Conservation (phyloP, 2,113 vertebrate genomes). For the Ictalurus punctatus region DNA sequence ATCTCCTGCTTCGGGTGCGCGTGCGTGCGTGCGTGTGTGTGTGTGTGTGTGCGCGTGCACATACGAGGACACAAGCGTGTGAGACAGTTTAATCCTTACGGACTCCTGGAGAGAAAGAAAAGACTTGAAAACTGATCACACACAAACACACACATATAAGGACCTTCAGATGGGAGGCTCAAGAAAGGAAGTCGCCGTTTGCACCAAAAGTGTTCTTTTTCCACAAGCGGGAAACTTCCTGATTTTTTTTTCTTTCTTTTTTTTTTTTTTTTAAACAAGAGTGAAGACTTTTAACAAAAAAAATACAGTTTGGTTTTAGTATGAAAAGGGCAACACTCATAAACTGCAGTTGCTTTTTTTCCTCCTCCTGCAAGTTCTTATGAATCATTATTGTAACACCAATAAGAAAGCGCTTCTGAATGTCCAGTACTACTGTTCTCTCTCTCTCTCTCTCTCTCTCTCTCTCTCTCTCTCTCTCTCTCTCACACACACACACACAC, state of each 20-base stretch:
- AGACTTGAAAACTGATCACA: not conserved
- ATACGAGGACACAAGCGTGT: not conserved
- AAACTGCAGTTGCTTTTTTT: constrained; percentile 83
- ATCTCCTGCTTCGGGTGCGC: not conserved
- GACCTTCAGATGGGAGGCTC: constrained; percentile 9
- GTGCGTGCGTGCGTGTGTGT: not conserved
- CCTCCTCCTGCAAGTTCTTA: constrained; percentile 76
- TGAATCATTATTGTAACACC: constrained; percentile 91
- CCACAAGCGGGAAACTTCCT: constrained; percentile 56
- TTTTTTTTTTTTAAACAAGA: constrained; percentile 13
- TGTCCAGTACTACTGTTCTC: constrained; percentile 97
- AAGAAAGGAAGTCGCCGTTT: constrained; percentile 34
- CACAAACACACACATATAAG: not conserved
- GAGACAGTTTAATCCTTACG: not conserved
- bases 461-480: no score
- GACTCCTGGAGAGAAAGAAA: constrained; percentile 8
- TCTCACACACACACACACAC: no score
- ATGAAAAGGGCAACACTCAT: constrained; percentile 82
- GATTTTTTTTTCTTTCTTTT: not conserved
- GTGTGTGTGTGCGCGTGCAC: no score
- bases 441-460: no score
- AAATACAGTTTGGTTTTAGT: constrained; percentile 78
- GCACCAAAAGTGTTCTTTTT: constrained; percentile 40
- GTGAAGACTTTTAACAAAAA: constrained; percentile 41
- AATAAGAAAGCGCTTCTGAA: constrained; percentile 99